phyloP scores from a whole-genome alignment of 2,888 invertebrate species.

The Scaptomyza cyrtandrae region DNA sequence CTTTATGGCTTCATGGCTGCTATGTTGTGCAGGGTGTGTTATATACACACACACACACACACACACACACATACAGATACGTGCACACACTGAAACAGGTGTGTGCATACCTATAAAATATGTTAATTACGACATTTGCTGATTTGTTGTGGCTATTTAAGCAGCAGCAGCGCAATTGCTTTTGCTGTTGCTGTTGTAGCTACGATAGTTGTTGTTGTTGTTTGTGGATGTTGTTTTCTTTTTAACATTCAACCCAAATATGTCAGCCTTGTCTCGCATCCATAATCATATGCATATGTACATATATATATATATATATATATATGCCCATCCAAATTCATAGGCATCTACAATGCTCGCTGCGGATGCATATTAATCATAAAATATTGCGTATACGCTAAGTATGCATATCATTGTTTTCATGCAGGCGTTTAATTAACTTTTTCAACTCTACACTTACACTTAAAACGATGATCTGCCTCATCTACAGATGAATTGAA shows the following conservation, averaged over 20 bases:
- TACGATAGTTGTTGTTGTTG: slow-evolving; percentile 12
- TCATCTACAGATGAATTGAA: not conserved
- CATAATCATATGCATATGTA: slow-evolving; percentile 2
- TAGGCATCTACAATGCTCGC: slow-evolving; percentile 22
- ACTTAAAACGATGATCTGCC: slow-evolving; percentile 13
- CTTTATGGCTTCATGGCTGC: slow-evolving; percentile 59
- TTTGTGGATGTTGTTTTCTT: slow-evolving; percentile 19
- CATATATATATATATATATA: not conserved
- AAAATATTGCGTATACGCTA: slow-evolving; percentile 48
- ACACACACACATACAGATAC: slow-evolving; percentile 14
- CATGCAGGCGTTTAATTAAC: slow-evolving; percentile 36
- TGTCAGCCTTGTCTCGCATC: slow-evolving; percentile 60
- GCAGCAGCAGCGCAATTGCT: slow-evolving; percentile 38
- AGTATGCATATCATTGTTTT: slow-evolving; percentile 28
- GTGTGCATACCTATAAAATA: slow-evolving; percentile 54
- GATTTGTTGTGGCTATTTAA: slow-evolving; percentile 70
- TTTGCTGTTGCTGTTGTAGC: slow-evolving; percentile 16
- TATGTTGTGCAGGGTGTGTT: slow-evolving; percentile 61
- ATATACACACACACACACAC: slow-evolving; percentile 24
- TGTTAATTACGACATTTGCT: slow-evolving; percentile 75
- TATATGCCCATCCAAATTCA: not conserved
- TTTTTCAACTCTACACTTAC: not conserved
- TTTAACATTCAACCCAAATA: slow-evolving; percentile 67
- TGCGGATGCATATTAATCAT: slow-evolving; percentile 30
- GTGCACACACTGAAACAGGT: slow-evolving; percentile 21